Evolutionary conservation across 64 coral and sea anemone species (phyloP).

Genomic region (Orbicella faveolata): DNA sequence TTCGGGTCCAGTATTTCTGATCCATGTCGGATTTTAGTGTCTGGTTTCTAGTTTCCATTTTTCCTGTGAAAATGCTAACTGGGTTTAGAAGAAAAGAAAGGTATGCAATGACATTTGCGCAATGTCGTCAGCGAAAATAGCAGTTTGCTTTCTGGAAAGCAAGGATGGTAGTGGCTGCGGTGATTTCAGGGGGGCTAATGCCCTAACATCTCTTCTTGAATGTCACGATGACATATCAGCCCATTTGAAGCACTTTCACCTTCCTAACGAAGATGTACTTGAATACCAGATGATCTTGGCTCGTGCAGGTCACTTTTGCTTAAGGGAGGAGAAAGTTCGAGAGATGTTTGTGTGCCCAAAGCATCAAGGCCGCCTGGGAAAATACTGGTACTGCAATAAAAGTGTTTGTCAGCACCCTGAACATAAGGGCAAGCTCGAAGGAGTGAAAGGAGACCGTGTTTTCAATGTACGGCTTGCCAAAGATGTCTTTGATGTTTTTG

Average conservation of each 20-base stretch:
- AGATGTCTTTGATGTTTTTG: neutral
- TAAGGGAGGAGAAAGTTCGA: neutral
- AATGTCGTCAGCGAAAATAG: no score
- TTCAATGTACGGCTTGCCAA: neutral
- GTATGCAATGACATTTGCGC: no score
- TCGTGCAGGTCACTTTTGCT: neutral
- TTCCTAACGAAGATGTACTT: neutral
- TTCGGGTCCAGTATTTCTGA: no score
- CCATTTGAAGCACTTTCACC: slow-evolving; percentile 14
- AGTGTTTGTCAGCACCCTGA: slow-evolving; percentile 40
- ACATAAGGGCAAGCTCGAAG: slow-evolving; percentile 22
- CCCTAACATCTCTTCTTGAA: neutral
- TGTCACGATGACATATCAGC: slow-evolving; percentile 5
- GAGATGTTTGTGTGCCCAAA: neutral
- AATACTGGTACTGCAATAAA: neutral
- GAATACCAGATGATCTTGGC: neutral
- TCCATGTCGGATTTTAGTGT: no score
- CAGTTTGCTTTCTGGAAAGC: neutral
- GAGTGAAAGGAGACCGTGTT: slow-evolving; percentile 19
- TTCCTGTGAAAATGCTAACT: no score
- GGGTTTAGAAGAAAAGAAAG: no score
- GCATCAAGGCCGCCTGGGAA: neutral
- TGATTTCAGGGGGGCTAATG: slow-evolving; percentile 2
- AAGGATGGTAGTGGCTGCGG: slow-evolving; percentile 19
- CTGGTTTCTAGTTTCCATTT: no score